A percentile compares a stretch with the other conserved stretches of the same genome.
phyloP scores from a whole-genome alignment of 1,140 invertebrate species.

The Cryptotermes secundus region DNA sequence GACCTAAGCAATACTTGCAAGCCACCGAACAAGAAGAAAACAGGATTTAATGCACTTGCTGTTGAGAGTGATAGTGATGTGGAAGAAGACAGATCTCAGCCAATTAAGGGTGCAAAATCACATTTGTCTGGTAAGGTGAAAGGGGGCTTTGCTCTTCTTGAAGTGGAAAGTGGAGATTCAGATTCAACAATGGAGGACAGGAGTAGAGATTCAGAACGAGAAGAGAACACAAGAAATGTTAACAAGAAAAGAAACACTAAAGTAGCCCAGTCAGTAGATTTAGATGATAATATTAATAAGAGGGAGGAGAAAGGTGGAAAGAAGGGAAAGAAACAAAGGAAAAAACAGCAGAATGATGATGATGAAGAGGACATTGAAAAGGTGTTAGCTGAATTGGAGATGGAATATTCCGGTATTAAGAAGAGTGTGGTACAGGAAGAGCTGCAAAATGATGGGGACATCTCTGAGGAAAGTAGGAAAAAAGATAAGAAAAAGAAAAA shows the following conservation, averaged over 20 bases:
- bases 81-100: slow-evolving; percentile 40
- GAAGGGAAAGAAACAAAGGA: slow-evolving; percentile 41
- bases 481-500: slow-evolving; percentile 43
- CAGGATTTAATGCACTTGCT: slow-evolving; percentile 44
- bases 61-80: slow-evolving; percentile 42
- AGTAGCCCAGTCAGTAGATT: slow-evolving; percentile 37
- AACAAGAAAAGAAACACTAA: slow-evolving; percentile 36
- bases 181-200: slow-evolving; percentile 35
- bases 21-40: slow-evolving; percentile 45
- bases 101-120: slow-evolving; percentile 40
- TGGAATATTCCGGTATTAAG: slow-evolving; percentile 69
- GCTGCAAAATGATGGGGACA: slow-evolving; percentile 34
- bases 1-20: slow-evolving; percentile 43
- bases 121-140: slow-evolving; percentile 20
- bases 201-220: slow-evolving; percentile 32
- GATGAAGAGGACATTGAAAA: slow-evolving; percentile 54
- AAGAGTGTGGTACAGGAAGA: slow-evolving; percentile 43
- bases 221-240: slow-evolving; percentile 28
- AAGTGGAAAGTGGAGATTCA: slow-evolving; percentile 47
- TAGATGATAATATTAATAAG: slow-evolving; percentile 36
- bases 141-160: slow-evolving; percentile 44
- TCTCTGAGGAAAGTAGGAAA: slow-evolving; percentile 39
- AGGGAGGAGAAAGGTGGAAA: slow-evolving; percentile 35
- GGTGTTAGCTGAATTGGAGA: slow-evolving; percentile 75
- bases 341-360: slow-evolving; percentile 44